These are phyloP conservation scores for Epinephelus fuscoguttatus DNA, from an alignment of 2,113 vertebrate genomes.

Conservation along the genomic window DNA sequence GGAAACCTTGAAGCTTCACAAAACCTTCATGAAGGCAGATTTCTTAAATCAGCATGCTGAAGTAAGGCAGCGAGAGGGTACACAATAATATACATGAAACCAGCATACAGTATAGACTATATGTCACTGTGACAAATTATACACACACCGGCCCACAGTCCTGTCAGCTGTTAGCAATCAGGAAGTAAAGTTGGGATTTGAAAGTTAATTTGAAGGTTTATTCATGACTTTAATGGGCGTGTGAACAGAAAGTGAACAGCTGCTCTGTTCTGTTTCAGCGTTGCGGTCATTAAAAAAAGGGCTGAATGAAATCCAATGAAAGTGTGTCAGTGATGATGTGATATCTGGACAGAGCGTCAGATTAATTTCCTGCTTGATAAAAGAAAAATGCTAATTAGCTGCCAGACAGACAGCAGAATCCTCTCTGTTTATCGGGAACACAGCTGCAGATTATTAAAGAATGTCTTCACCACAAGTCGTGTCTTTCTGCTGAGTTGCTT, in stretches of 20 bases:
- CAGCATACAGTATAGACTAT: not conserved
- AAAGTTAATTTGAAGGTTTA: constrained; percentile 29
- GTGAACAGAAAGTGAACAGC: constrained; percentile 32
- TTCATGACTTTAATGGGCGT: constrained; percentile 10
- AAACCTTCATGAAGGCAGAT: not conserved
- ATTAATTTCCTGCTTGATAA: constrained; percentile 66
- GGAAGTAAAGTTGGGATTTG: constrained; percentile 1
- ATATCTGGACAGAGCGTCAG: constrained; percentile 47
- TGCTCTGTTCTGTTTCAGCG: constrained; percentile 32
- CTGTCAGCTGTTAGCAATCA: constrained; percentile 18
- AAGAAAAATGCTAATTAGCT: constrained; percentile 64
- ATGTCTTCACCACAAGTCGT: not conserved
- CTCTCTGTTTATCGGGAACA: constrained; percentile 29
- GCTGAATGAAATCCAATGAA: constrained; percentile 39
- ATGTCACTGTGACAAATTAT: not conserved
- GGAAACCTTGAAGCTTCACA: not conserved
- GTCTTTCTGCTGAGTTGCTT: not conserved
- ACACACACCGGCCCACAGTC: not conserved
- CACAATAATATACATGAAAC: not conserved
- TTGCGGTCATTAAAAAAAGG: constrained; percentile 47
- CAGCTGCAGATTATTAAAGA: constrained; percentile 39
- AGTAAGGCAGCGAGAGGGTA: not conserved
- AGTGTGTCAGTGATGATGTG: constrained; percentile 46
- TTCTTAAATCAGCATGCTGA: not conserved
- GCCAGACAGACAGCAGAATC: constrained; percentile 29